Evolutionary conservation across 2,888 invertebrate species (phyloP).

Genomic region (Drepana falcataria): DNA sequence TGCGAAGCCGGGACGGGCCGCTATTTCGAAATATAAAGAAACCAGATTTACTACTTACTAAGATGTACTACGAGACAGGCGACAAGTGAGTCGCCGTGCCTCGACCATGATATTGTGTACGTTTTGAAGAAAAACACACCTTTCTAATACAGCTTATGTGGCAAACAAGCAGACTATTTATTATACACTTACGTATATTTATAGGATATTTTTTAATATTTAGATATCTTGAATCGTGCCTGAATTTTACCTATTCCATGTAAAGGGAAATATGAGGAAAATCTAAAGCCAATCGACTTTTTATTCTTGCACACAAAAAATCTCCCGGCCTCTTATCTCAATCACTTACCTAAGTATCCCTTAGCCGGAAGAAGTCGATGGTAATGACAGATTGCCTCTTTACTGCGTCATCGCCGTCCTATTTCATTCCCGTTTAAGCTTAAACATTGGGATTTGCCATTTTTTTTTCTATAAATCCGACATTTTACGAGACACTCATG

Average conservation of each 20-base stretch:
- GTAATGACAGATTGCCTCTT: neutral
- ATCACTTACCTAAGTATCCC: neutral
- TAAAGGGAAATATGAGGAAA: neutral
- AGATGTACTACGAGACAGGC: too few relatives aligned
- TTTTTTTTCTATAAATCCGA: neutral
- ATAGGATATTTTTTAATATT: too few relatives aligned
- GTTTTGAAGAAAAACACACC: too few relatives aligned
- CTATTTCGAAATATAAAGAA: too few relatives aligned
- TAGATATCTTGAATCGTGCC: too few relatives aligned
- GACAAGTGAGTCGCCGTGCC: too few relatives aligned
- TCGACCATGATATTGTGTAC: too few relatives aligned
- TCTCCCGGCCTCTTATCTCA: neutral
- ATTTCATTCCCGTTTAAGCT: neutral
- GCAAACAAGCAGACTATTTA: too few relatives aligned
- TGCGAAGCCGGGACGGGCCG: too few relatives aligned
- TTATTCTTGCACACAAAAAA: neutral
- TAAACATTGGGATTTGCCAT: neutral
- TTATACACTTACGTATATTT: too few relatives aligned
- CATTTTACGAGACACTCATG: neutral
- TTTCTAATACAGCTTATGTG: too few relatives aligned
- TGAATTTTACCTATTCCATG: neutral
- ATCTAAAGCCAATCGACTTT: neutral
- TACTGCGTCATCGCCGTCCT: neutral
- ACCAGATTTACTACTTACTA: too few relatives aligned
- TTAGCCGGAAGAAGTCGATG: neutral